Percentiles rank a stretch among this genome's conserved stretches.
Evolutionary conservation across 2,888 invertebrate genomes (phyloP).

Genomic region (Meliscaeva auricollis): DNA sequence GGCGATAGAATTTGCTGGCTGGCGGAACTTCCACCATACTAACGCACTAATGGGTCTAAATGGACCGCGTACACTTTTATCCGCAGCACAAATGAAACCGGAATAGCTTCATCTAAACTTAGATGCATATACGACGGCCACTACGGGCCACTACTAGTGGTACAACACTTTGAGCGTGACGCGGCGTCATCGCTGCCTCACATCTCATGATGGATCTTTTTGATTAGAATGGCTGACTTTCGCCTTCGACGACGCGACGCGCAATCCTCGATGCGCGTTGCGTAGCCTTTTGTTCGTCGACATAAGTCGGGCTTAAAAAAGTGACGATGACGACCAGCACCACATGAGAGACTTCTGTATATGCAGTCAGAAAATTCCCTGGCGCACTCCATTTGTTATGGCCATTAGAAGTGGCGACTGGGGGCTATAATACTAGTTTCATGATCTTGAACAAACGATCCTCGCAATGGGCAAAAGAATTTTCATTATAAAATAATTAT

Average conservation of each 20-base stretch:
- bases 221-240: conserved; percentile 71
- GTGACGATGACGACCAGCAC: conserved; percentile 49
- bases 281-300: conserved; percentile 63
- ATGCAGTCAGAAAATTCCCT: conserved; percentile 33
- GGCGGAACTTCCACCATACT: conserved; percentile 48
- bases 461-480: conserved; percentile 55
- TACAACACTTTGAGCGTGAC: conserved; percentile 27
- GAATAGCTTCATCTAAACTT: conserved; percentile 57
- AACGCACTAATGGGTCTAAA: conserved; percentile 72
- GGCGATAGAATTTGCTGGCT: conserved; percentile 63
- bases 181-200: conserved; percentile 61
- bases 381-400: conserved; percentile 70
- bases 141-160: not conserved
- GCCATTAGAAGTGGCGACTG: conserved; percentile 61
- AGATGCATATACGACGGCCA: not conserved
- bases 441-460: conserved; percentile 62
- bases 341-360: conserved; percentile 55
- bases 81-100: conserved; percentile 62
- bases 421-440: conserved; percentile 27
- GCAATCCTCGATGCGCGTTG: conserved; percentile 37
- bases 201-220: conserved; percentile 74
- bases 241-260: conserved; percentile 61
- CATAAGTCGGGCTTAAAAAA: conserved; percentile 48
- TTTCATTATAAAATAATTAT: conserved; percentile 74
- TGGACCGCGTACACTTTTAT: conserved; percentile 63